A percentile compares a stretch with the other conserved stretches of the same genome.
Evolutionary conservation across 2,888 invertebrate species (phyloP).

Genomic region (Oasisia sp.): DNA sequence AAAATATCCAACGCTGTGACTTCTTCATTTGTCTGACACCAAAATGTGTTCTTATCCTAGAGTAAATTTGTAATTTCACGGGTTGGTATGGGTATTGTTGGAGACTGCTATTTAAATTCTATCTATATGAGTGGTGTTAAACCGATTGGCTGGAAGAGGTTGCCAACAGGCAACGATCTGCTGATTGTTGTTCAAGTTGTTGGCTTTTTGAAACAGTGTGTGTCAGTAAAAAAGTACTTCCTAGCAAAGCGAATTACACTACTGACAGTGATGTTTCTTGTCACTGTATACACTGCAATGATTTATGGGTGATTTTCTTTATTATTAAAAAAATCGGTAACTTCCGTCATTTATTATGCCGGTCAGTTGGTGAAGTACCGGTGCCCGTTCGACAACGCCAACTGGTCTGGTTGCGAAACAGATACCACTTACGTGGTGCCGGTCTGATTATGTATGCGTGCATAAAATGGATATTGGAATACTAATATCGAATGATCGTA

Average conservation of each 20-base stretch:
- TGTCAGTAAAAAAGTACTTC: background rate
- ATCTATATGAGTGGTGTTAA: too few species aligned
- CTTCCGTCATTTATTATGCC: background rate
- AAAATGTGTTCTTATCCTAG: too few species aligned
- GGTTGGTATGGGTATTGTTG: too few species aligned
- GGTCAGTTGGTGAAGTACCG: background rate
- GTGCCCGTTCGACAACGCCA: background rate
- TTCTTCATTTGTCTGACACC: too few species aligned
- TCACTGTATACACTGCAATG: background rate
- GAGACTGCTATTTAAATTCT: too few species aligned
- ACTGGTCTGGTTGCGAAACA: background rate
- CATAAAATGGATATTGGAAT: background rate
- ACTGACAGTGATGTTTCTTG: background rate
- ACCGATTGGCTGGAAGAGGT: too few species aligned
- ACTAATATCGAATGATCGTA: conserved; percentile 3
- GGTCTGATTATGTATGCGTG: background rate
- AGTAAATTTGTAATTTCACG: too few species aligned
- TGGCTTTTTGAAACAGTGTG: background rate
- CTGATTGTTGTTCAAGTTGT: too few species aligned
- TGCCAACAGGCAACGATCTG: too few species aligned
- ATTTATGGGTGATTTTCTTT: background rate
- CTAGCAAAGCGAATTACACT: background rate
- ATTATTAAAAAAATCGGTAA: background rate
- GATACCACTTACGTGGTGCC: background rate
- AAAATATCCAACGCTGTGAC: too few species aligned